Conservation (phyloP, 64 coral and sea anemone species). For the Platygyra sinensis region DNA sequence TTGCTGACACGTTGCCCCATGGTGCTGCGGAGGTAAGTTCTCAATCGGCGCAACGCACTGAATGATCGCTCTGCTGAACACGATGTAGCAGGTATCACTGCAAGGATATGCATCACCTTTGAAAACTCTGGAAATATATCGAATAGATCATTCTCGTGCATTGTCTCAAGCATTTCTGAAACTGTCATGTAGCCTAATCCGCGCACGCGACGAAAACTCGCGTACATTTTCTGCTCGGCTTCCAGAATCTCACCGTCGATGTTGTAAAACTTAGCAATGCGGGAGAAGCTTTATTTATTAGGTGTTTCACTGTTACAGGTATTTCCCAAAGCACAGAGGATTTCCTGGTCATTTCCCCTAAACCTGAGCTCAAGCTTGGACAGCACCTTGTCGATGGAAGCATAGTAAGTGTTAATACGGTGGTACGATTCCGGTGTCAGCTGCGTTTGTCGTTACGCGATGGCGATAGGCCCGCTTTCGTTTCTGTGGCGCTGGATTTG, state of each 20-base stretch:
- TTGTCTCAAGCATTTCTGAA: slow-evolving; percentile 15
- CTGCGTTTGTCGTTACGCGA: too few relatives aligned
- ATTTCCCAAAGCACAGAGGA: too few relatives aligned
- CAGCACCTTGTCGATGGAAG: slow-evolving; percentile 29
- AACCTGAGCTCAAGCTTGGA: slow-evolving; percentile 10
- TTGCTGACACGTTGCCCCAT: slow-evolving; percentile 49
- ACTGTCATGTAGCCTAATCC: slow-evolving; percentile 1
- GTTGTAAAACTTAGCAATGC: slow-evolving; percentile 15
- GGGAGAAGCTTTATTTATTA: not conserved
- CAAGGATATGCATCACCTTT: slow-evolving; percentile 37
- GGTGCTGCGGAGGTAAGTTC: slow-evolving; percentile 44
- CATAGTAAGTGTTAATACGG: slow-evolving; percentile 18
- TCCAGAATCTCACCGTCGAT: slow-evolving; percentile 24
- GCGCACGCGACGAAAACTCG: not conserved
- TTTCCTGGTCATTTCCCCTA: too few relatives aligned
- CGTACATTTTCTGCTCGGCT: slow-evolving; percentile 28
- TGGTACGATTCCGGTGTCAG: slow-evolving; percentile 7
- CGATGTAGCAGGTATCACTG: slow-evolving; percentile 40
- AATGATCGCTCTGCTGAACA: slow-evolving; percentile 39
- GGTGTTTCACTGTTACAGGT: not conserved
- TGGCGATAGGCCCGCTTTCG: too few relatives aligned
- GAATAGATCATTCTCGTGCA: slow-evolving; percentile 22
- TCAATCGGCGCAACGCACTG: slow-evolving; percentile 28
- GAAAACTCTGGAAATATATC: slow-evolving; percentile 15
- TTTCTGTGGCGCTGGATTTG: too few relatives aligned